Conservation (phyloP, 2,797 vertebrate genomes). For the Australoheros facetus region DNA sequence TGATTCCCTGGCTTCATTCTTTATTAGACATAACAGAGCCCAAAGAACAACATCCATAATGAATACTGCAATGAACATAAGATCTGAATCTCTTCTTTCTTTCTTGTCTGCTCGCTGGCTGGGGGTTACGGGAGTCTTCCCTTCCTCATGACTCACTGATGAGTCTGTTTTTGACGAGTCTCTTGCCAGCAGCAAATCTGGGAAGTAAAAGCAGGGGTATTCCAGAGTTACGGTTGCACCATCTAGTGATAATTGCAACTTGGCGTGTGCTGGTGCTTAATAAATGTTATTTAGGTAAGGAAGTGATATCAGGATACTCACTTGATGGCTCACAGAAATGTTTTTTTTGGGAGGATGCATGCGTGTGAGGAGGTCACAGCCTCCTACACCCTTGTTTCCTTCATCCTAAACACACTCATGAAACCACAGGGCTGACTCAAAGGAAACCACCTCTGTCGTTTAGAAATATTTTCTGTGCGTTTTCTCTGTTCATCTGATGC, state of each 20-base stretch:
- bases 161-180: conserved; percentile 45
- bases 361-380: conserved; percentile 20
- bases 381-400: conserved; percentile 47
- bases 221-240: conserved; percentile 57
- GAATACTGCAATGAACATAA: conserved; percentile 22
- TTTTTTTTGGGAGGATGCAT: conserved; percentile 1
- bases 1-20: conserved; percentile 49
- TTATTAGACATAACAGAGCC: conserved; percentile 33
- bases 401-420: conserved; percentile 22
- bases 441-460: not conserved
- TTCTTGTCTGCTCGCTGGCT: conserved; percentile 43
- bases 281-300: conserved; percentile 50
- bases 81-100: conserved; percentile 13
- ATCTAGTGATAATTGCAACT: conserved; percentile 64
- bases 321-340: conserved; percentile 42
- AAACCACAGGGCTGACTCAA: conserved; percentile 38
- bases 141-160: conserved; percentile 64
- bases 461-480: not conserved
- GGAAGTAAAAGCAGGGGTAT: conserved; percentile 65
- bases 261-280: conserved; percentile 37
- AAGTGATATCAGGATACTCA: conserved; percentile 56
- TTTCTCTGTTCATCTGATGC: not conserved
- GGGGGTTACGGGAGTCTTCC: conserved; percentile 61
- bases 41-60: conserved; percentile 38
- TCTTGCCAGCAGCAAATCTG: conserved; percentile 49